Base-by-base conservation (phyloP, 2,888 invertebrate genomes). In the Clusia tigrina region DNA sequence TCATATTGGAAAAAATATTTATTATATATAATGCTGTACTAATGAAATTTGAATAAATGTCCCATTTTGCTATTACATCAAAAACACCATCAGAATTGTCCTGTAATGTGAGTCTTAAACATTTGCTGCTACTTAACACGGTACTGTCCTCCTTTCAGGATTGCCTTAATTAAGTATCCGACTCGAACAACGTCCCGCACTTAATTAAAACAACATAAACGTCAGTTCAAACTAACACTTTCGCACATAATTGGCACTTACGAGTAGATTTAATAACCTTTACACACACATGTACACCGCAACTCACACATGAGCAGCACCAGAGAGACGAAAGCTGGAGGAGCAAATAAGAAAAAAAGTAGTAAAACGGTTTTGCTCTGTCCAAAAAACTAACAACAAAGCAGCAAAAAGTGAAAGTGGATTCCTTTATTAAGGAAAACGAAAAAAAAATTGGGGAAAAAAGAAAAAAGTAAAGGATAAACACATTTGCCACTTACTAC, bases 241-340 rank as follows among this genome's bases (percentile, higher is more conserved):
- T 73, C 74, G 75, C 74, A 74, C 76, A 73, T 74, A 74, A 74
- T 74, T 74, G 74, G 76, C 74, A 74, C 76, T 74, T 74, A n/a
- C n/a, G n/a, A n/a, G n/a, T n/a, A 73, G 73, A 74, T 73, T 74
- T 74, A 48, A 48, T 48, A 48, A 48, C 48, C 48, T 48, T 48
- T 22, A 22, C 18, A 17, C 42, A 42, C 48, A 48, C 42, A 12
- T 32, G 32, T 6, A 32, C n/a, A n/a, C n/a, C n/a, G 32, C 32
- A 32, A 42, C 48, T 9, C 48, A 12, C 12, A 9, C 22, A 48
- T 22, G 15, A 20, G 32, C 6, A 32, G 32, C 32, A 32, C 32
- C 6, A 9, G 12, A 12, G 6, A 32, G 6, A 32, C 12, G 12
- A 32, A 32, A n/a, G n/a, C n/a, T n/a, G n/a, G n/a, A 32, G 3